Base-by-base conservation (phyloP, 23 tunicate genomes). In the Styela clava region DNA sequence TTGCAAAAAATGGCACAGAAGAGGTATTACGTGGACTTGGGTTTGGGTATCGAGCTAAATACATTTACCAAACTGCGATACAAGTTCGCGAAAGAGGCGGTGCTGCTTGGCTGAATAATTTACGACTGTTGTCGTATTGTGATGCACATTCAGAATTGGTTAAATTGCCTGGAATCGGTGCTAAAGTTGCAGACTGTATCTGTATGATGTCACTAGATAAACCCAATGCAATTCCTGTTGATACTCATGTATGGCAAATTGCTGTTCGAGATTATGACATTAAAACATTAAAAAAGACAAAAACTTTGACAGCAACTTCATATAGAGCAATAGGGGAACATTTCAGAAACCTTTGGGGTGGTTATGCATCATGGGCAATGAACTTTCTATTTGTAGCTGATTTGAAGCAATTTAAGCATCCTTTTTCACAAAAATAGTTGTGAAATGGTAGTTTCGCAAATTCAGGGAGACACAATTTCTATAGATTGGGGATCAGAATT, bases 131-230 rank as follows among this genome's bases (percentile, higher is more conserved):
- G 24, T 25, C 68, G 22, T 92, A 92, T 33, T 73, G 37, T 33
- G 79, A 36, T 2, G 91, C 88, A 0, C 36, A 68, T 61, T 24
- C 35, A 2, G 33, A 87, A 56, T 85, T 92, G 61, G 33, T 35
- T 1, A 30, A 78, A 19, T 68, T 92, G 2, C 87, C 88, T 24
- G 97, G 97, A 1, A 85, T 92, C 31, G 97, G 97, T 27, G 80
- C 35, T 44, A 92, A 92, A 68, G 97, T 92, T 34, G 91, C 97
- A 16, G 97, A 92, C 65, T 92, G 97, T 83, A 82, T 87, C 0
- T 92, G 97, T 35, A 69, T 92, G 83, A 92, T 92, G 97, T 69
- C 97, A 67, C 78, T 92, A 3, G 86, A 87, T 79, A 92, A 92
- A 68, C 73, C 64, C 2, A 82, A 87, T 34, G 97, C 97, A 12